These are phyloP conservation scores for Distichodus sexfasciatus DNA, from an alignment of 2,797 vertebrate genomes.

Conservation along the genomic window DNA sequence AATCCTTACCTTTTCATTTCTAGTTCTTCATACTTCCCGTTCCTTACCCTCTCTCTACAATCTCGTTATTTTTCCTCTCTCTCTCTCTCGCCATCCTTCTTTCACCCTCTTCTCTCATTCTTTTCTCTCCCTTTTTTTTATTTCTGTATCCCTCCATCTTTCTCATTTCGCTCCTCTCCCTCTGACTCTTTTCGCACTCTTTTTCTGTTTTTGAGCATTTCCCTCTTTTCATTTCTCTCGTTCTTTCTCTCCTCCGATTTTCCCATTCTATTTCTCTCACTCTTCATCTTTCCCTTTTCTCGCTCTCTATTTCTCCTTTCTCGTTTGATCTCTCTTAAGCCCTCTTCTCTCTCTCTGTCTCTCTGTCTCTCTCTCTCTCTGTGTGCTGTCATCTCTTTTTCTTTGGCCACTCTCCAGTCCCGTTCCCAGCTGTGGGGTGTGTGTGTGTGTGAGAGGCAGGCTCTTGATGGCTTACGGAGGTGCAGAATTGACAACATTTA, in stretches of 20 bases:
- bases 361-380: not conserved
- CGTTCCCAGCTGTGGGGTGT: conserved; percentile 79
- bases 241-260: no score
- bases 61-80: no score
- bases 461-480: conserved; percentile 98
- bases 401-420: conserved; percentile 33
- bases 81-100: no score
- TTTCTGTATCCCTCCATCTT: no score
- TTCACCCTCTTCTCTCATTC: not conserved
- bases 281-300: not conserved
- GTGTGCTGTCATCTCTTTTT: not conserved
- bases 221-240: not conserved
- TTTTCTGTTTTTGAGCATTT: no score
- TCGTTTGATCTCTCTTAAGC: not conserved
- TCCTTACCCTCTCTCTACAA: no score
- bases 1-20: no score
- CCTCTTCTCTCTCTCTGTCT: conserved; percentile 10
- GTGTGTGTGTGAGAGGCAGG: conserved; percentile 82
- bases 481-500: conserved; percentile 99
- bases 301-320: conserved; percentile 6
- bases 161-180: no score
- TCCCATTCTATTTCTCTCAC: no score
- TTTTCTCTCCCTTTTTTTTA: no score
- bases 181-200: no score
- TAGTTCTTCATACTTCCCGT: no score